phyloP scores from a whole-genome alignment of 2,888 invertebrate genomes.

The Gymnoscelis rufifasciata region DNA sequence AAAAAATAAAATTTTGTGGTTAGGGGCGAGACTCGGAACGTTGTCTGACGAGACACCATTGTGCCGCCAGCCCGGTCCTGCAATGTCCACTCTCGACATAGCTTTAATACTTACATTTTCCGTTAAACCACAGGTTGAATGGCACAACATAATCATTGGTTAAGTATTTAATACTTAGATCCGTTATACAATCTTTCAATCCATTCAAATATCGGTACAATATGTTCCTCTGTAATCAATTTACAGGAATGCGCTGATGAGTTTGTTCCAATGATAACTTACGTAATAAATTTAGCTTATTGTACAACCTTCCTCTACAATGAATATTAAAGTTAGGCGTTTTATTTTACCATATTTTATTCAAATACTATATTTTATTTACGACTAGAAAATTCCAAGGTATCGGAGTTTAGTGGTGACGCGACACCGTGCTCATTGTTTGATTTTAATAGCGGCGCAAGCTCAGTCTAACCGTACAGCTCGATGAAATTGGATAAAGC shows the following conservation, averaged over 20 bases:
- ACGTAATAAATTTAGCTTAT: constrained; percentile 44
- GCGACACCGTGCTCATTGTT: constrained; percentile 69
- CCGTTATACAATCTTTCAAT: constrained; percentile 3
- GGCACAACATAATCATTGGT: neutral
- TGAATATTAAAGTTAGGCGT: no score
- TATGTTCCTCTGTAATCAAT: constrained; percentile 36
- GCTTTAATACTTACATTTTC: neutral
- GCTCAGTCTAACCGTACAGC: constrained; percentile 60
- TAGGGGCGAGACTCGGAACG: constrained; percentile 41
- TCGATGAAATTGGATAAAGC: constrained; percentile 76
- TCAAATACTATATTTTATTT: no score
- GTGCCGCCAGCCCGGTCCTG: constrained; percentile 25
- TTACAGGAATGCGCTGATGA: constrained; percentile 57
- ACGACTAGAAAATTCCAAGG: constrained; percentile 48
- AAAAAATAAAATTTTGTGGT: constrained; percentile 63
- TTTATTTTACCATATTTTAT: no score
- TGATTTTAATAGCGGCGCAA: constrained; percentile 58
- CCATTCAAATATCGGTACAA: constrained; percentile 8
- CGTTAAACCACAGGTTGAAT: neutral
- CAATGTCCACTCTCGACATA: constrained; percentile 8
- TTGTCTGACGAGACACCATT: constrained; percentile 33
- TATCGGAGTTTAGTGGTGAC: constrained; percentile 52
- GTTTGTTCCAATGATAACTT: constrained; percentile 34
- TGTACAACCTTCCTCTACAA: no score
- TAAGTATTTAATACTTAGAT: neutral